Base-by-base conservation (phyloP, 2,888 invertebrate species). In the Herminia tarsipennalis region DNA sequence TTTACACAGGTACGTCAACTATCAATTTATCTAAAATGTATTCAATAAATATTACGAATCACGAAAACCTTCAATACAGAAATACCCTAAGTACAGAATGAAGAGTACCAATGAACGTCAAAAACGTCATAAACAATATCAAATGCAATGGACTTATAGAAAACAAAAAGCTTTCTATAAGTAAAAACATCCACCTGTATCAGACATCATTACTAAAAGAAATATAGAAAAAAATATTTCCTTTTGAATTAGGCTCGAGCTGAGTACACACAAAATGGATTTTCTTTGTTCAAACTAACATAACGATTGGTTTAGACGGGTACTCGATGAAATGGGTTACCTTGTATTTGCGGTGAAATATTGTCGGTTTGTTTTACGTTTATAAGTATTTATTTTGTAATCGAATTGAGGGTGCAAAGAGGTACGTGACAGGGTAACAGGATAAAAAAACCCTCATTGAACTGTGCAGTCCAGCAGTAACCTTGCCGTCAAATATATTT, bases 211-310 rank as follows among this genome's bases (percentile, higher is more conserved):
- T 43, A 14, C 24, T 18, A 30, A 30, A 33, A 29, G 5, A 12
- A 32, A 43, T 10, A 36, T 18, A 35, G 18, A 27, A 14, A 22
- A 30, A 12, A 48, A 34, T 20, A 30, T 36, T 50, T 27, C 43
- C 25, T 30, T 17, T 9, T 33, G 30, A 44, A 57, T 62, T 48
- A 43, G 32, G 32, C 16, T 5, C 3, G 18, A 14, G 27, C 12
- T 18, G 37, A 55, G 33, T 38, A 44, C 21, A 58, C 39, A 59
- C 54, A 40, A 66, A 62, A 67, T 66, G 54, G 60, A 58, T 56
- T 71, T 59, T 55, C 62, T 65, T 67, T 66, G 63, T 67, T 45
- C 48, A 34, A 53, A 46, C 39, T 46, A 49, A 47, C 47, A 45
- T 34, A 55, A 33, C 46, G 44, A 66, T 67, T 65, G 57, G 42